These are phyloP conservation scores for Rhynchopsitta pachyrhyncha DNA, from an alignment of 2,113 vertebrate genomes.

Conservation along the genomic window DNA sequence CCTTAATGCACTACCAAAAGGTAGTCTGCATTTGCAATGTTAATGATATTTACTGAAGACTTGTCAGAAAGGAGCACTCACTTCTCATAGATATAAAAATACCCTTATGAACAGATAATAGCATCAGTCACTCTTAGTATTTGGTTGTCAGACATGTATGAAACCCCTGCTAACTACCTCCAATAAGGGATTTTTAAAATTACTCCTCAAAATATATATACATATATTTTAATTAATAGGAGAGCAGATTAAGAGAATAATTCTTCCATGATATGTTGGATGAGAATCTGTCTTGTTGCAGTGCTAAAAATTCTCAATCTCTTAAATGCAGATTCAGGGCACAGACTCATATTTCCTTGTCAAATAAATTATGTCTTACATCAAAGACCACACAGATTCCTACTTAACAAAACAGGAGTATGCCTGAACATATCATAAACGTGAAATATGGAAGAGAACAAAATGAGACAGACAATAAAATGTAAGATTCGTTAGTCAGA, in stretches of 20 bases:
- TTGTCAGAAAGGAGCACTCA: slow-evolving; percentile 39
- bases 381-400: slow-evolving; percentile 87
- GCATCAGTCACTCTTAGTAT: slow-evolving; percentile 66
- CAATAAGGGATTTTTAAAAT: slow-evolving; percentile 40
- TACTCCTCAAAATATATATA: slow-evolving; percentile 48
- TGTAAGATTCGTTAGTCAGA: slow-evolving; percentile 85
- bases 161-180: slow-evolving; percentile 45
- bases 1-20: slow-evolving; percentile 36
- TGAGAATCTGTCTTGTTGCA: slow-evolving; percentile 76
- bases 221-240: slow-evolving; percentile 66
- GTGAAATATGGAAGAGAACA: slow-evolving; percentile 90
- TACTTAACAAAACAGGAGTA: slow-evolving; percentile 85
- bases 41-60: slow-evolving; percentile 35
- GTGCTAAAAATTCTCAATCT: slow-evolving; percentile 80
- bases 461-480: slow-evolving; percentile 94
- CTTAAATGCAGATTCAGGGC: slow-evolving; percentile 86
- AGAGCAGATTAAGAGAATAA: slow-evolving; percentile 77
- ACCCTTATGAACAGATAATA: slow-evolving; percentile 62
- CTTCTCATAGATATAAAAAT: slow-evolving; percentile 52
- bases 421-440: slow-evolving; percentile 87
- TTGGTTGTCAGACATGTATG: slow-evolving; percentile 56
- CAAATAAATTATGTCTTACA: slow-evolving; percentile 90
- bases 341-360: slow-evolving; percentile 83
- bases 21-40: slow-evolving; percentile 25
- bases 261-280: slow-evolving; percentile 43